phyloP scores from a whole-genome alignment of 2,113 vertebrate genomes.

The Excalfactoria chinensis region DNA sequence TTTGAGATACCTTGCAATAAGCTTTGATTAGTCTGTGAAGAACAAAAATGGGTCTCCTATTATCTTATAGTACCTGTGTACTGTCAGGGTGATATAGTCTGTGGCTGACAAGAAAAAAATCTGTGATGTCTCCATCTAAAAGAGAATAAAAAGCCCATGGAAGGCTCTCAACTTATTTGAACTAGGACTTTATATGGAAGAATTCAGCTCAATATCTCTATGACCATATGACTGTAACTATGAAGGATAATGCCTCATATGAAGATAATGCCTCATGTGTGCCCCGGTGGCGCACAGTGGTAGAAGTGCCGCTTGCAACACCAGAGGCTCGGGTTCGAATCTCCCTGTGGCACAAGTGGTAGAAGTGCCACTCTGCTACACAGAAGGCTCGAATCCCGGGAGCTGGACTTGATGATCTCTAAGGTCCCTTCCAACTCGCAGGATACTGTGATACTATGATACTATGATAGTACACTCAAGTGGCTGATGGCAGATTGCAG shows the following conservation, averaged over 20 bases:
- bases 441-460: too few relatives aligned
- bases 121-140: not conserved
- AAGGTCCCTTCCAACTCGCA: too few relatives aligned
- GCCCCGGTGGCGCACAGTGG: too few relatives aligned
- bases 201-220: not conserved
- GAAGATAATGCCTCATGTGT: too few relatives aligned
- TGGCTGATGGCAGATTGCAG: not conserved
- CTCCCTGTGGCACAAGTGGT: too few relatives aligned
- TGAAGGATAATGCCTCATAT: not conserved
- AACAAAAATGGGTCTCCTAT: not conserved
- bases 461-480: not conserved
- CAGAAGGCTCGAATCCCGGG: too few relatives aligned
- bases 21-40: not conserved
- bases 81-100: not conserved
- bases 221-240: too few relatives aligned
- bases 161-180: not conserved
- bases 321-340: too few relatives aligned
- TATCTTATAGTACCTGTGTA: not conserved
- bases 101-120: not conserved
- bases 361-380: too few relatives aligned
- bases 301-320: too few relatives aligned
- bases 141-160: not conserved
- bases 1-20: not conserved
- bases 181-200: not conserved
- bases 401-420: too few relatives aligned